Evolutionary conservation across 2,888 invertebrate genomes (phyloP).

Genomic region (Parasteatoda lunata): DNA sequence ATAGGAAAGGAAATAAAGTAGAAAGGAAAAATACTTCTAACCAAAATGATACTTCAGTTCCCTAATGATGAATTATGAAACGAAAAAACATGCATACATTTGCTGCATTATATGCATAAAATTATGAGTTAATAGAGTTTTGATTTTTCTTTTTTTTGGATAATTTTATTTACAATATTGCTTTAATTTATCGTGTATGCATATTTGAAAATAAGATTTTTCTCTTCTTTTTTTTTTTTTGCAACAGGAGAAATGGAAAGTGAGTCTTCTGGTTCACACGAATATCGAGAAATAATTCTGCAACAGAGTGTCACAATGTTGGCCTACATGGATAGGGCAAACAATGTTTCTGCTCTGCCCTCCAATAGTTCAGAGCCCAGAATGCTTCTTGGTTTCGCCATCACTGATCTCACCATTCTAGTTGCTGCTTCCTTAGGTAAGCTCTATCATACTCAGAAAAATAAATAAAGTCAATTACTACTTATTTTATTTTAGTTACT

Average conservation of each 20-base stretch:
- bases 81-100: neutral
- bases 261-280: slow-evolving; percentile 60
- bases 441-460: neutral
- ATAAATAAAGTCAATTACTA: neutral
- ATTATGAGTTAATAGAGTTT: neutral
- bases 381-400: slow-evolving; percentile 64
- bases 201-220: neutral
- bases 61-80: neutral
- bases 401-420: slow-evolving; percentile 68
- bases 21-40: no score
- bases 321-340: slow-evolving; percentile 68
- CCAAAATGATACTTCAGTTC: no score
- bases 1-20: no score
- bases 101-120: neutral
- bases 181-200: neutral
- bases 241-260: slow-evolving; percentile 37
- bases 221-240: no score
- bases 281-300: slow-evolving; percentile 62
- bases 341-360: slow-evolving; percentile 37
- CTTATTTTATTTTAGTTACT: no score
- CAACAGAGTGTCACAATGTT: slow-evolving; percentile 69
- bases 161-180: neutral
- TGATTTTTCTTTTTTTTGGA: neutral
- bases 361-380: slow-evolving; percentile 59
- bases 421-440: slow-evolving; percentile 69